Conservation (phyloP, 30 jellyfish, hydroid and myxozoan genomes). For the Nemopilema nomurai region DNA sequence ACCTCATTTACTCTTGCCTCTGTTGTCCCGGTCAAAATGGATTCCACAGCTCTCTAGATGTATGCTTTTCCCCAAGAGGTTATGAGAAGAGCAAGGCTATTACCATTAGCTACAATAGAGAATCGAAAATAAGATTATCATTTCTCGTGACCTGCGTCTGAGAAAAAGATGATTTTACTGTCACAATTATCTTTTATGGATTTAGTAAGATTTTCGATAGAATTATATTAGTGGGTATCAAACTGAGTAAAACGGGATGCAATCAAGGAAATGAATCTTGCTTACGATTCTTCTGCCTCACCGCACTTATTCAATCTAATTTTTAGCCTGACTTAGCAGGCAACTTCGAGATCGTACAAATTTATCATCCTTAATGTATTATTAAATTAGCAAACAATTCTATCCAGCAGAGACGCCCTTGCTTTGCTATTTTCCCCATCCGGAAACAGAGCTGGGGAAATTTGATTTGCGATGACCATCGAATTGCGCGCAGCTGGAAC, state of each 20-base stretch:
- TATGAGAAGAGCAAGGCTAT: conserved; percentile 1
- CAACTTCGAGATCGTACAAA: conserved; percentile 28
- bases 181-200: conserved; percentile 19
- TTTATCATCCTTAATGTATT: conserved; percentile 28
- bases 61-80: not conserved
- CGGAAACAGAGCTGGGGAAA: conserved; percentile 53
- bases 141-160: conserved; percentile 66
- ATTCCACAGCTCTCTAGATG: not conserved
- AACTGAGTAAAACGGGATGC: conserved; percentile 64
- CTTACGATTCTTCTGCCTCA: conserved; percentile 28
- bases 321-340: conserved; percentile 17
- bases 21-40: not conserved
- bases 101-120: conserved; percentile 39
- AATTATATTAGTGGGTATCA: conserved; percentile 60
- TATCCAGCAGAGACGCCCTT: conserved; percentile 59
- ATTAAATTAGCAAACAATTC: conserved; percentile 45
- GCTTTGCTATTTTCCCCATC: conserved; percentile 29
- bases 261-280: conserved; percentile 57
- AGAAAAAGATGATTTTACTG: conserved; percentile 30
- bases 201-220: conserved; percentile 40
- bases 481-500: conserved; percentile 58
- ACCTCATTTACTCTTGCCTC: not conserved
- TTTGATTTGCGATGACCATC: conserved; percentile 37
- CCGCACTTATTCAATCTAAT: conserved; percentile 48
- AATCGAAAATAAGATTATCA: not conserved